Conservation (phyloP, 2,113 vertebrate genomes). For the Maccullochella peelii region DNA sequence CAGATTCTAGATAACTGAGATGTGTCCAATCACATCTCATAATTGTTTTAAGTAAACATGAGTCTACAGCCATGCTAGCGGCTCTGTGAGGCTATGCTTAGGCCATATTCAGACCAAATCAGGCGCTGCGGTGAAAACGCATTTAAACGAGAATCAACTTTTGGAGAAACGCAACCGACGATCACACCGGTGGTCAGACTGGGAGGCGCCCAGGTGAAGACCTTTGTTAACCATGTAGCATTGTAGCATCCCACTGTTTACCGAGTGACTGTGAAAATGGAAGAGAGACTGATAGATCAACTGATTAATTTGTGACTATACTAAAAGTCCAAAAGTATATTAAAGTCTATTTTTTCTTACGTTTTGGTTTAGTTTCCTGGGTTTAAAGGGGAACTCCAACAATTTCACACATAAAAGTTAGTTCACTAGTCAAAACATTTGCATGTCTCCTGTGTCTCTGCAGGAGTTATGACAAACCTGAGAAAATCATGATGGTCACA, state of each 20-base stretch:
- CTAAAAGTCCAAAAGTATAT: neutral
- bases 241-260: no score
- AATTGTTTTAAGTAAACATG: neutral
- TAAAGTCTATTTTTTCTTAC: neutral
- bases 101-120: no score
- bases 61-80: neutral
- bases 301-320: no score
- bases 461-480: neutral
- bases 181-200: no score
- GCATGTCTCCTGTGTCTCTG: neutral
- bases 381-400: conserved; percentile 8
- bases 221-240: no score
- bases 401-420: neutral
- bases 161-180: no score
- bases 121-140: no score
- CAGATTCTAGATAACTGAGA: neutral
- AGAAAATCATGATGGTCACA: neutral
- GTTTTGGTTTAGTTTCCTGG: neutral
- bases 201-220: no score
- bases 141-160: no score
- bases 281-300: no score
- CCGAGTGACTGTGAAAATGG: no score
- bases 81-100: neutral
- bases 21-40: neutral
- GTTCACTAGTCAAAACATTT: neutral